phyloP scores from a whole-genome alignment of 2,113 vertebrate species.

The Neogobius melanostomus region DNA sequence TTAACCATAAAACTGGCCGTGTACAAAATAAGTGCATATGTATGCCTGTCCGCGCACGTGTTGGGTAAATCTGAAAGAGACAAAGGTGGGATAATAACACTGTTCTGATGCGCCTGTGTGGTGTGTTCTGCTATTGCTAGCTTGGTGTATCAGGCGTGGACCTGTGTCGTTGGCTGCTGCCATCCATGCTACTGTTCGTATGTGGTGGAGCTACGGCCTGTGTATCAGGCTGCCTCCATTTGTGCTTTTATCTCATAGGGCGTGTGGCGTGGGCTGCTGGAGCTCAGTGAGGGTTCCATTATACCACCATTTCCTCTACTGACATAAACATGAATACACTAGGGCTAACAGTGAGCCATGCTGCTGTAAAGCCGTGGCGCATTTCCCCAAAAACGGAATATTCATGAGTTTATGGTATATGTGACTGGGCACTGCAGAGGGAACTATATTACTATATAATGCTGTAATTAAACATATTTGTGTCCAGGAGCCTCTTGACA shows the following conservation, averaged over 20 bases:
- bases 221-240: slow-evolving; percentile 51
- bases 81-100: not conserved
- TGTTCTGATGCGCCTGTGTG: not conserved
- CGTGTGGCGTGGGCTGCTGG: slow-evolving; percentile 13
- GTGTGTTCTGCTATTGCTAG: not conserved
- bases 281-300: slow-evolving; percentile 29
- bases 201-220: slow-evolving; percentile 18
- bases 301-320: slow-evolving; percentile 1
- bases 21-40: no score
- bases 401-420: not conserved
- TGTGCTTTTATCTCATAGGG: slow-evolving; percentile 25
- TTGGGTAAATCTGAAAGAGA: not conserved
- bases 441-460: not conserved
- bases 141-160: not conserved
- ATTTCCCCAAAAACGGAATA: not conserved
- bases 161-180: slow-evolving; percentile 6
- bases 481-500: not conserved
- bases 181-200: not conserved
- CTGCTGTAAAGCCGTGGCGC: not conserved
- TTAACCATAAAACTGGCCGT: no score
- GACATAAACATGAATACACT: not conserved
- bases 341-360: not conserved
- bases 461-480: not conserved
- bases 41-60: not conserved
- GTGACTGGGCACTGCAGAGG: not conserved